Conservation (phyloP, 2,888 invertebrate genomes). For the Perithous albicinctus region DNA sequence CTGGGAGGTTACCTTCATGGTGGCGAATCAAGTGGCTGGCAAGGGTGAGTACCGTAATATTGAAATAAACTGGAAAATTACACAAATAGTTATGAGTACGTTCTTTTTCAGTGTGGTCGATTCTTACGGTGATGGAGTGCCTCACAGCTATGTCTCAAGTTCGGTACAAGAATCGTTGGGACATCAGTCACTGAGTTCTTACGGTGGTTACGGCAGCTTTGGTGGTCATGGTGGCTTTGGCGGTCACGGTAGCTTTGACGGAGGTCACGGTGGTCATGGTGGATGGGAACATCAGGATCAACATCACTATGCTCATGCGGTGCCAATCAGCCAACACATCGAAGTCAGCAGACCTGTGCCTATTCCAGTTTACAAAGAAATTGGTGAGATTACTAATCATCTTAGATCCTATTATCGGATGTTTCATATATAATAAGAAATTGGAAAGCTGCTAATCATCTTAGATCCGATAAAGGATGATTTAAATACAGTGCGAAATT, state of each 20-base stretch:
- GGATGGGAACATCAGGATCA: slow-evolving; percentile 69
- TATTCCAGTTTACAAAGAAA: slow-evolving; percentile 88
- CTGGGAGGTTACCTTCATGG: slow-evolving; percentile 66
- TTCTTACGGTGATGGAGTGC: slow-evolving; percentile 21
- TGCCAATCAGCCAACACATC: slow-evolving; percentile 87
- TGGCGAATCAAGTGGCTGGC: slow-evolving; percentile 72
- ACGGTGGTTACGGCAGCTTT: slow-evolving; percentile 69
- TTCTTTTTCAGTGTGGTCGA: slow-evolving; percentile 19
- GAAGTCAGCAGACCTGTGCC: slow-evolving; percentile 89
- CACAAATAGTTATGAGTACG: neutral
- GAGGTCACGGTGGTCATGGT: slow-evolving; percentile 70
- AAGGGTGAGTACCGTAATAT: slow-evolving; percentile 73
- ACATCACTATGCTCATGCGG: slow-evolving; percentile 85
- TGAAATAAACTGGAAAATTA: neutral
- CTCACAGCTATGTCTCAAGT: slow-evolving; percentile 26
- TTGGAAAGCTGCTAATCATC: no score
- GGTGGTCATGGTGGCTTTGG: slow-evolving; percentile 63
- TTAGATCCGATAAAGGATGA: no score
- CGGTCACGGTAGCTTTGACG: slow-evolving; percentile 41
- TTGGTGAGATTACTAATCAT: slow-evolving; percentile 83
- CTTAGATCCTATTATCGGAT: neutral
- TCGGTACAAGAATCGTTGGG: slow-evolving; percentile 58
- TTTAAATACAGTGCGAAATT: no score
- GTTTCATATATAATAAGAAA: no score
- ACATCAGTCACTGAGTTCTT: slow-evolving; percentile 63